phyloP scores from a whole-genome alignment of 2,113 vertebrate genomes.

The Columbina picui region DNA sequence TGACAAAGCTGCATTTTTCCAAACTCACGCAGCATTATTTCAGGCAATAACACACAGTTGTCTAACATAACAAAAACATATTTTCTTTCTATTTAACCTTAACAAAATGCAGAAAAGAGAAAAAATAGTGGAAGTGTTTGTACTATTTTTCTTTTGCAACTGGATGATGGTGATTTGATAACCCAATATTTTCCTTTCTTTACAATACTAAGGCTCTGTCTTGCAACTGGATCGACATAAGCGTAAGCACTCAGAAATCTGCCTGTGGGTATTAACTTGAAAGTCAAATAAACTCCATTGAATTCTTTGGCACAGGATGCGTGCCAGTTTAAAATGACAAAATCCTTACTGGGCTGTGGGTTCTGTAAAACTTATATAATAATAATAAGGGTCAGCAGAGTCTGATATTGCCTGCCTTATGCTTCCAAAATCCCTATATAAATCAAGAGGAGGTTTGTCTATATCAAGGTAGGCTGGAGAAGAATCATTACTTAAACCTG shows the following conservation, averaged over 20 bases:
- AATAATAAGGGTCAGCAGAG: slow-evolving; percentile 15
- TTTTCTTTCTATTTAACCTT: neutral
- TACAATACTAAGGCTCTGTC: slow-evolving; percentile 3
- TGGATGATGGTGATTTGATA: slow-evolving; percentile 53
- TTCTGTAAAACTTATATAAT: slow-evolving; percentile 49
- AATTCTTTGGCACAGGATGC: slow-evolving; percentile 41
- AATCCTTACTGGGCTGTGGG: slow-evolving; percentile 4
- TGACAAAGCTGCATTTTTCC: neutral
- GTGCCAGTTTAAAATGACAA: slow-evolving; percentile 54
- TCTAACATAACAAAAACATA: neutral
- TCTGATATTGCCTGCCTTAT: neutral
- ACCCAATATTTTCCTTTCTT: slow-evolving; percentile 48
- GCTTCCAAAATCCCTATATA: slow-evolving; percentile 11
- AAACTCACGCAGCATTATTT: neutral
- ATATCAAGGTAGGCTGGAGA: neutral
- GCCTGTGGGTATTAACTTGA: slow-evolving; percentile 56
- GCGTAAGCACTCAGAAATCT: slow-evolving; percentile 39
- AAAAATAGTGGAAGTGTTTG: neutral
- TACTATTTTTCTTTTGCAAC: slow-evolving; percentile 22
- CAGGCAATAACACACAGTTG: neutral
- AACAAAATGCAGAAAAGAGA: neutral
- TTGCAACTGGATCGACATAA: neutral
- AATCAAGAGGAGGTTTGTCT: slow-evolving; percentile 12
- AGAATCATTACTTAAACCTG: neutral
- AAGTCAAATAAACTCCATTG: slow-evolving; percentile 61